phyloP scores from a whole-genome alignment of 1,140 invertebrate species.

The Mycetomoellerius zeteki region DNA sequence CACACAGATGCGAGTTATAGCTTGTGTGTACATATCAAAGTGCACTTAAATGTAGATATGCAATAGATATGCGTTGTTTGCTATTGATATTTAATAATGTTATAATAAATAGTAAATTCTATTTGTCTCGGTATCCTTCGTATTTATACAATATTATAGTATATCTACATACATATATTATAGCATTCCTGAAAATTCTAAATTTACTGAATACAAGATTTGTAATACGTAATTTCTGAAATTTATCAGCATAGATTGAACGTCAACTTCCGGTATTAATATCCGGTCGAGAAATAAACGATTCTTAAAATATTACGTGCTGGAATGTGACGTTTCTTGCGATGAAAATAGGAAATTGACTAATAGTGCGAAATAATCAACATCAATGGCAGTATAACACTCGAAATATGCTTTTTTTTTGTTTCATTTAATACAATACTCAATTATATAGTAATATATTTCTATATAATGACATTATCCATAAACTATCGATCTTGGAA shows the following conservation, averaged over 20 bases:
- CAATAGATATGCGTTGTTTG: too few species aligned
- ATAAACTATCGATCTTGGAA: too few species aligned
- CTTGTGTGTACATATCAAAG: too few species aligned
- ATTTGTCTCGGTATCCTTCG: too few species aligned
- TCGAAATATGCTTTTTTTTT: not conserved
- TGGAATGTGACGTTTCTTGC: slow-evolving; percentile 53
- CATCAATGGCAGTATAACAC: slow-evolving; percentile 13
- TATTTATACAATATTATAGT: too few species aligned
- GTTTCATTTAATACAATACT: not conserved
- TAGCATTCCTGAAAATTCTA: not conserved
- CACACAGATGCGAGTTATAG: too few species aligned
- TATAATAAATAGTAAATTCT: too few species aligned
- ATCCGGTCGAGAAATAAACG: slow-evolving; percentile 12
- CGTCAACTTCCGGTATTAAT: slow-evolving; percentile 59
- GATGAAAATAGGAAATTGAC: slow-evolving; percentile 7
- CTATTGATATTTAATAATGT: too few species aligned
- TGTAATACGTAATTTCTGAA: slow-evolving; percentile 39
- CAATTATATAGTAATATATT: too few species aligned
- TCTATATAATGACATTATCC: too few species aligned
- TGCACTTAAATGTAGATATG: too few species aligned
- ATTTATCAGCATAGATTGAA: slow-evolving; percentile 42
- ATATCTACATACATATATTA: too few species aligned
- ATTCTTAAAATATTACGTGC: slow-evolving; percentile 64
- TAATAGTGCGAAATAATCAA: slow-evolving; percentile 53
- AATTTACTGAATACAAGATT: not conserved